These are phyloP conservation scores for Apteryx owenii DNA, from an alignment of 2,113 vertebrate genomes.

Conservation along the genomic window DNA sequence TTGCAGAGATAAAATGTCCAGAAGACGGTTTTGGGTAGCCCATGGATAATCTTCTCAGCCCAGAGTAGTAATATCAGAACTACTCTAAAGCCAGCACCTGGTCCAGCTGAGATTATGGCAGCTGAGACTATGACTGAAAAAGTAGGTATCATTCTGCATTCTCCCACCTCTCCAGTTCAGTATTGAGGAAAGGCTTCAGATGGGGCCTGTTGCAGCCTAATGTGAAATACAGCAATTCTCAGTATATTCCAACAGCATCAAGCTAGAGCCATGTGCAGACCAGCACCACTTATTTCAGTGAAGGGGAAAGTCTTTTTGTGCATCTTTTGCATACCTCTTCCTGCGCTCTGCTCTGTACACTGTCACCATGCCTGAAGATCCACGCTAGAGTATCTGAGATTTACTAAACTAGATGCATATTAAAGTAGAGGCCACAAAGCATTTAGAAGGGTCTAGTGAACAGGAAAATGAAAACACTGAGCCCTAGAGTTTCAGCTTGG, in stretches of 20 bases:
- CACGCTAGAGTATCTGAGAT: not conserved
- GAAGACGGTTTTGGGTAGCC: not conserved
- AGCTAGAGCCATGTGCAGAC: not conserved
- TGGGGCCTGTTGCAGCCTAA: not conserved
- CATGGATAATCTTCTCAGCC: not conserved
- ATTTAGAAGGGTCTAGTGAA: not conserved
- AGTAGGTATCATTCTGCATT: not conserved
- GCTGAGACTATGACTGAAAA: not conserved
- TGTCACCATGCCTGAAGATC: accelerated
- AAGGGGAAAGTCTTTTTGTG: not conserved
- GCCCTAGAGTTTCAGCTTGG: not conserved
- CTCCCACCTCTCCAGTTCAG: accelerated
- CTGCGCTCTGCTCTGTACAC: accelerated
- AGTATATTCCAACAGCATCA: not conserved
- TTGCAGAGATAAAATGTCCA: not conserved
- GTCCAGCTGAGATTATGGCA: accelerated
- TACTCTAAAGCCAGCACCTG: not conserved
- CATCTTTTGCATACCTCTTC: not conserved
- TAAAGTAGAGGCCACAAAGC: not conserved
- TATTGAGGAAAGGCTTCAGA: not conserved
- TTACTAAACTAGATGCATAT: not conserved
- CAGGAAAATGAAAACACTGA: not conserved
- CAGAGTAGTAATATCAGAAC: not conserved
- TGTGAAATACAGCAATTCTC: not conserved
- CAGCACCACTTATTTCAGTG: not conserved